Conservation (phyloP, 2,113 vertebrate genomes). For the Dryoscopus gambensis region DNA sequence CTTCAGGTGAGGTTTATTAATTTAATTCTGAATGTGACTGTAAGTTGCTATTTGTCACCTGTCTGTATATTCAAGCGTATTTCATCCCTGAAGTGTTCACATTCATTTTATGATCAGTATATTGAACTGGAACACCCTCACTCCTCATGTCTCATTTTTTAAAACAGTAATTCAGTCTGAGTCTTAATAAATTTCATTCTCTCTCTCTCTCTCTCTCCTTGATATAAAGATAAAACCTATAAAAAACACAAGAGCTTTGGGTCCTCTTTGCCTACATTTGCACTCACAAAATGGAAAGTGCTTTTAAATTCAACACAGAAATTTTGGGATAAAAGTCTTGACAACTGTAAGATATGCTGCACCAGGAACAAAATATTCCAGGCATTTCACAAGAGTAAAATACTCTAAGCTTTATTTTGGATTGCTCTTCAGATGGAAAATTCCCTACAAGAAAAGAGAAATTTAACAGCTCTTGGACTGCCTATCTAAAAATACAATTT, state of each 20-base stretch:
- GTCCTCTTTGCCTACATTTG: not conserved
- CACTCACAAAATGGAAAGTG: not conserved
- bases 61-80: not conserved
- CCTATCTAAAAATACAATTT: not conserved
- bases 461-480: not conserved
- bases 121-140: not conserved
- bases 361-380: not conserved
- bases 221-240: not conserved
- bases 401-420: not conserved
- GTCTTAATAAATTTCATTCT: not conserved
- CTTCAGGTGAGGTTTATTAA: not conserved
- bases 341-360: not conserved
- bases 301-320: not conserved
- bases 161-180: not conserved
- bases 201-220: not conserved
- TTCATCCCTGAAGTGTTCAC: not conserved
- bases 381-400: not conserved
- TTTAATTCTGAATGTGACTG: not conserved
- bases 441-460: not conserved
- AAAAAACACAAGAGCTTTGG: not conserved
- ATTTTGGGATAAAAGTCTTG: not conserved
- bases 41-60: not conserved
- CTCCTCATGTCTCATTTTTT: rapidly evolving
- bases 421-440: not conserved
- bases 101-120: not conserved